Evolutionary conservation across 2,888 invertebrate genomes (phyloP), one percentile per base, ranked within the genome.

Genomic region (Anticlea derivata): DNA sequence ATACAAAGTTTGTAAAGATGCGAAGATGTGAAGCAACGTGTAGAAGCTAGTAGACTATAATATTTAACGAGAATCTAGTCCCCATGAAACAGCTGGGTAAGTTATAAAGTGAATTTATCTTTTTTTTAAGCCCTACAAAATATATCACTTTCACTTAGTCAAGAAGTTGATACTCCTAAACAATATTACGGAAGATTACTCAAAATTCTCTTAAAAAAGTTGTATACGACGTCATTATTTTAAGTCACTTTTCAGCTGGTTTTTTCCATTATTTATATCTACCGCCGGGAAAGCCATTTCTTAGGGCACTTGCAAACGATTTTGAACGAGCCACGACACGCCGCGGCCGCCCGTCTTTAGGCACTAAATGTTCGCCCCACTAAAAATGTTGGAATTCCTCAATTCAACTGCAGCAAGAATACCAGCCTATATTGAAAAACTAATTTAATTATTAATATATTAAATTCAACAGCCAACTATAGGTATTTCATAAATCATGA

Each of bases 211-310:
- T 30, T 40, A 37, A 53, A 40, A 55, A 60, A 48, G 22, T 54
- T 53, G 33, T 47, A 44, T 40, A 10, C 34, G 17, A 33, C 17
- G 38, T 39, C 57, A 60, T 60, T 55, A 58, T 53, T 60, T 53
- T 33, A 33, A 49, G 58, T 60, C 58, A 48, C 22, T 46, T 55
- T 50, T 35, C 24, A 50, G 58, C 46, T 49, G 48, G 11, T 40
- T 45, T 46, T 40, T 50, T 58, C 50, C 55, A 50, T 60, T 58
- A 60, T 60, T 55, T 53, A 58, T 45, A 46, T 31, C 41, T 40
- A 40, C 40, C 27, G 52, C 33, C 45, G 33, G 23, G 40, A 41
- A 50, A 53, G 52, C 48, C 40, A 55, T 58, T 52, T 43, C 40
- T 53, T 53, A 31, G 0, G 35, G 38, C 10, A 38, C 48, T 53